A percentile compares a stretch with the other conserved stretches of the same genome.
Conservation (phyloP, 2,888 invertebrate species). For the Punctoribates punctum region DNA sequence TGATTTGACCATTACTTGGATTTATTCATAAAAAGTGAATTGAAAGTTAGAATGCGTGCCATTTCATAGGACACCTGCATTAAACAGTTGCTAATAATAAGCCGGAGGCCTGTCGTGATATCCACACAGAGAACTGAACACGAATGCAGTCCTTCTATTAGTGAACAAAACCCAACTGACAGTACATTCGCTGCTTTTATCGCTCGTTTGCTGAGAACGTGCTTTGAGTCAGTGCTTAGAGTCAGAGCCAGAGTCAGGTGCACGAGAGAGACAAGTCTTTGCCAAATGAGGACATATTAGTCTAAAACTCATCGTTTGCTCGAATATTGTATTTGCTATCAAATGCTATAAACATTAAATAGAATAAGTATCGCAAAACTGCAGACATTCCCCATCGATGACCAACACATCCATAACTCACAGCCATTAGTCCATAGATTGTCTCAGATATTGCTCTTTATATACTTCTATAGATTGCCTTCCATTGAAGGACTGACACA, state of each 20-base stretch:
- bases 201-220: slow-evolving; percentile 33
- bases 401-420: slow-evolving; percentile 7
- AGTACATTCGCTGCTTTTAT: background rate
- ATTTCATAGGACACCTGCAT: slow-evolving; percentile 32
- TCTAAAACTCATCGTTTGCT: background rate
- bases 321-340: background rate
- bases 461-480: background rate
- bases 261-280: background rate
- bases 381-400: background rate
- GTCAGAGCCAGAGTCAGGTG: background rate
- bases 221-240: background rate
- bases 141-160: slow-evolving; percentile 12
- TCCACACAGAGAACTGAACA: background rate
- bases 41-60: slow-evolving; percentile 8
- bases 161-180: background rate
- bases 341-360: background rate
- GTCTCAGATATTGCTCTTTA: background rate
- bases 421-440: background rate
- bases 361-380: background rate
- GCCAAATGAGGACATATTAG: slow-evolving; percentile 4
- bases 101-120: slow-evolving; percentile 24
- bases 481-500: background rate
- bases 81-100: slow-evolving; percentile 12
- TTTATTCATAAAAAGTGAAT: slow-evolving; percentile 2
- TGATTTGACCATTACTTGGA: background rate